Percentiles rank a stretch among this genome's conserved stretches.
These are phyloP conservation scores for Selenia dentaria DNA, from an alignment of 2,888 invertebrate genomes.

Conservation along the genomic window DNA sequence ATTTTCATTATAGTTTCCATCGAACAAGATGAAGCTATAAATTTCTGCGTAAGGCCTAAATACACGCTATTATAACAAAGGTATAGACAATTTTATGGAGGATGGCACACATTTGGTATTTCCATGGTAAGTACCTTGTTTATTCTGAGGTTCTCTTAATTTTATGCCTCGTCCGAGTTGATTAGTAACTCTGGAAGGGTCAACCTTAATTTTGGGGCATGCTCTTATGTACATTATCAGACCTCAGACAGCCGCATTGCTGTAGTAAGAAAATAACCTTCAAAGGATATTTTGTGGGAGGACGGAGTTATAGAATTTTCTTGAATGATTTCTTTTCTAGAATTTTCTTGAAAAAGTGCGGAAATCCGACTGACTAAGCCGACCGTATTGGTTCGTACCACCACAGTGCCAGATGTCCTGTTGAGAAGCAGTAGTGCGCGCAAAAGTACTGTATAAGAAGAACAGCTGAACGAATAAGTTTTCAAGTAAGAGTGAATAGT, in stretches of 20 bases:
- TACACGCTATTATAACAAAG: constrained; percentile 10
- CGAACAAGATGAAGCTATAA: constrained; percentile 18
- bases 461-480: too few relatives aligned
- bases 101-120: neutral
- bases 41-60: constrained; percentile 16
- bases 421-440: too few relatives aligned
- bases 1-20: constrained; percentile 11
- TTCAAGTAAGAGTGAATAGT: too few relatives aligned
- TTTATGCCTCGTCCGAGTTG: constrained; percentile 23
- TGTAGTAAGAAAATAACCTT: neutral
- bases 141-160: constrained; percentile 5
- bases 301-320: too few relatives aligned
- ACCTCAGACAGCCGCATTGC: constrained; percentile 8
- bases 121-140: constrained; percentile 3
- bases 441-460: too few relatives aligned
- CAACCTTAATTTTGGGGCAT: constrained; percentile 20
- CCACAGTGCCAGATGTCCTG: too few relatives aligned
- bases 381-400: too few relatives aligned
- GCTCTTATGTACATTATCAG: constrained; percentile 18
- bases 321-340: too few relatives aligned
- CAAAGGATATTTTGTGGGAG: too few relatives aligned
- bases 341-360: too few relatives aligned
- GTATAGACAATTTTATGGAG: constrained; percentile 7
- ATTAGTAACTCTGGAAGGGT: constrained; percentile 12
- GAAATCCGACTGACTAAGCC: too few relatives aligned